Conservation (phyloP, 1,140 invertebrate species). For the Solen grandis region DNA sequence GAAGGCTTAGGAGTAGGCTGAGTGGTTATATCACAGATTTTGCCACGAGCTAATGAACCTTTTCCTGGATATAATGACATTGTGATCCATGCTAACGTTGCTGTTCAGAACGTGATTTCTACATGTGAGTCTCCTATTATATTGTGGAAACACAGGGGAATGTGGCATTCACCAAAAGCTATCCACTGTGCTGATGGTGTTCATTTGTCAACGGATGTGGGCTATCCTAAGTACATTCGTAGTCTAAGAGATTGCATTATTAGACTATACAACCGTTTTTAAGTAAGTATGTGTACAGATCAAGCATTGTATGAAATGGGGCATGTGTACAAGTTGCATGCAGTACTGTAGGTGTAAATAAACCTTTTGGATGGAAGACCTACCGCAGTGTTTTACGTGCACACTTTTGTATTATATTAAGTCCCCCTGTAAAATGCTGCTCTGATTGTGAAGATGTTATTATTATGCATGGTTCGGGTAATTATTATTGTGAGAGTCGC, state of each 20-base stretch:
- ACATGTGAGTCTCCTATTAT: background rate
- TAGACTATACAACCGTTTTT: no score
- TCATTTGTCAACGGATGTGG: slow-evolving; percentile 15
- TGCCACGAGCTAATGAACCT: background rate
- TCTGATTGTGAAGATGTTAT: no score
- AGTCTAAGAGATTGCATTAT: background rate
- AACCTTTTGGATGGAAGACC: no score
- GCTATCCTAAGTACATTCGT: slow-evolving; percentile 11
- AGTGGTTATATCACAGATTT: background rate
- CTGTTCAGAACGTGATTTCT: background rate
- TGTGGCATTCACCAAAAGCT: background rate
- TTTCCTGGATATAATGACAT: background rate
- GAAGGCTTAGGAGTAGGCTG: background rate
- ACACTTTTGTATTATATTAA: no score
- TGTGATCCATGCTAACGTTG: background rate
- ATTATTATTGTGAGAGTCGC: no score
- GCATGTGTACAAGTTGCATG: no score
- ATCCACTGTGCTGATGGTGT: background rate
- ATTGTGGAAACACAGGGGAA: background rate
- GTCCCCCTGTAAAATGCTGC: no score
- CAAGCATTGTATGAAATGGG: no score
- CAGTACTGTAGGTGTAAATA: no score
- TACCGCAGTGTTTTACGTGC: no score
- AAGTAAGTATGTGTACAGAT: no score
- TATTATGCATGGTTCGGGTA: no score